These are phyloP conservation scores for Iselma pallidipennis DNA, from an alignment of 2,888 invertebrate species.

Conservation along the genomic window DNA sequence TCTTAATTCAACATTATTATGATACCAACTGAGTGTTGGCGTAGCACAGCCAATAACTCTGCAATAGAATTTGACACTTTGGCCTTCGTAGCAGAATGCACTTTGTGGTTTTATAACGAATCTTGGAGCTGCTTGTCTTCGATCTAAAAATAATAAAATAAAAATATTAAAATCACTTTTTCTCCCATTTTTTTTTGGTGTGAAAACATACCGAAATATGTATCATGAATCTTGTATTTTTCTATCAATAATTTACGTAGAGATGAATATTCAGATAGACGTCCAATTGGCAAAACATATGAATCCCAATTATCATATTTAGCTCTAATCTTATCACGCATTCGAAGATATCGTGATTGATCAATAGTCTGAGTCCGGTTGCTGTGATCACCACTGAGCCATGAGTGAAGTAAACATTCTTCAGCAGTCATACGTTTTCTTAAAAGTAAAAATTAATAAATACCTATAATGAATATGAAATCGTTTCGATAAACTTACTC, in stretches of 20 bases:
- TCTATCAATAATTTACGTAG: slow-evolving; percentile 93
- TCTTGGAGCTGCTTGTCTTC: slow-evolving; percentile 95
- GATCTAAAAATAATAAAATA: slow-evolving; percentile 64
- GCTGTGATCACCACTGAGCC: slow-evolving; percentile 89
- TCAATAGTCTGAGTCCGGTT: slow-evolving; percentile 78
- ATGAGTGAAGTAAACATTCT: slow-evolving; percentile 93
- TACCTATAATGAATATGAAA: background rate
- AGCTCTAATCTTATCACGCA: slow-evolving; percentile 85
- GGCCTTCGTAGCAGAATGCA: slow-evolving; percentile 96
- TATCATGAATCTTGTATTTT: slow-evolving; percentile 95
- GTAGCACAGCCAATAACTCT: slow-evolving; percentile 93
- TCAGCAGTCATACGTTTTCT: slow-evolving; percentile 98
- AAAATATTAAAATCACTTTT: background rate
- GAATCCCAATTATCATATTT: slow-evolving; percentile 81
- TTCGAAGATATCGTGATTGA: slow-evolving; percentile 79
- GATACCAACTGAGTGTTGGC: slow-evolving; percentile 94
- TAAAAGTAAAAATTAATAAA: slow-evolving; percentile 34
- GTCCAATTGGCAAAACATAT: slow-evolving; percentile 91
- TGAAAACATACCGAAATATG: slow-evolving; percentile 78
- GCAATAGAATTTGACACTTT: slow-evolving; percentile 96
- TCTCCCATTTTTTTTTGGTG: background rate
- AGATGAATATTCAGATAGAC: slow-evolving; percentile 96
- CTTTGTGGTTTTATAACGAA: slow-evolving; percentile 97
- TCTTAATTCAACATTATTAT: slow-evolving; percentile 88
- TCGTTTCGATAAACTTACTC: slow-evolving; percentile 67